phyloP scores from a whole-genome alignment of 1,140 invertebrate genomes.

The Bilobella aurantiaca region DNA sequence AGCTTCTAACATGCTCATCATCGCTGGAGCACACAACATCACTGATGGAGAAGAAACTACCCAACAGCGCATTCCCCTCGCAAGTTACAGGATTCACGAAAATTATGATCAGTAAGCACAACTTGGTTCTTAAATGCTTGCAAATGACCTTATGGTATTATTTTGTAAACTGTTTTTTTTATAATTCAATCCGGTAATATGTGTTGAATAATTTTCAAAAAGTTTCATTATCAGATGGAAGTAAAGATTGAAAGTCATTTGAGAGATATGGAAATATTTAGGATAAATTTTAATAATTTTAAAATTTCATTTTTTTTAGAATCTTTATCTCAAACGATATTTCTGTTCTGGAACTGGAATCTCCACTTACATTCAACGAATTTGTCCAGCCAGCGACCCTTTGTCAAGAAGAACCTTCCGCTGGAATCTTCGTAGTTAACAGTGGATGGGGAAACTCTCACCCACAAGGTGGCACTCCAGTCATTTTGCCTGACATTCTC shows the following conservation, averaged over 20 bases:
- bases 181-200: too few relatives aligned
- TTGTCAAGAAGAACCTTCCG: not conserved
- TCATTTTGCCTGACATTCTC: not conserved
- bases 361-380: too few relatives aligned
- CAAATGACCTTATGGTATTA: not conserved
- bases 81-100: not conserved
- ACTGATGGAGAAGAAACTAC: not conserved
- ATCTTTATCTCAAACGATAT: too few relatives aligned
- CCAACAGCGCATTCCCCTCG: not conserved
- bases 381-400: not conserved
- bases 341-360: too few relatives aligned
- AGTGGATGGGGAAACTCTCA: not conserved
- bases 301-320: too few relatives aligned
- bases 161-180: too few relatives aligned
- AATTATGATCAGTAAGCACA: not conserved
- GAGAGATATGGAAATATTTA: too few relatives aligned
- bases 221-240: too few relatives aligned
- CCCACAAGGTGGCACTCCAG: not conserved
- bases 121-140: not conserved
- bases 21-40: not conserved
- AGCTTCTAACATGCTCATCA: not conserved
- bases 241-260: too few relatives aligned
- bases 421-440: not conserved
- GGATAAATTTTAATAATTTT: too few relatives aligned
- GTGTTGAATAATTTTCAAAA: too few relatives aligned